Conservation (phyloP, 2,888 invertebrate genomes). For the Pecten maximus region DNA sequence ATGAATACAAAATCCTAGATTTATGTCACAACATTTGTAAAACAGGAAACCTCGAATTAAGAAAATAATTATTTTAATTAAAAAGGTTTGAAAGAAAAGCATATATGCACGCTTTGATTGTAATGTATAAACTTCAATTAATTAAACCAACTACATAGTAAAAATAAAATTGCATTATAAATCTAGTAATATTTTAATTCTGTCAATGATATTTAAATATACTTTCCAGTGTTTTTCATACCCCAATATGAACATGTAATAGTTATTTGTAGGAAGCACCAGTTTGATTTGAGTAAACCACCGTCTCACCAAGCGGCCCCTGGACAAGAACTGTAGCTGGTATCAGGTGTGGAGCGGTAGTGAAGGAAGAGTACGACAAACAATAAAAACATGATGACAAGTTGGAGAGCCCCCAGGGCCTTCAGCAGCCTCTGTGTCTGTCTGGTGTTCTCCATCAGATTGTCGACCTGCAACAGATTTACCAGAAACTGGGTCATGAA, state of each 20-base stretch:
- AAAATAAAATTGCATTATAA: not conserved
- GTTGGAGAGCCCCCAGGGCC: slow-evolving; percentile 55
- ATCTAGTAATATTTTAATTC: not conserved
- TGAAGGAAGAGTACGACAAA: slow-evolving; percentile 9
- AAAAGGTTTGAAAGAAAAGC: not conserved
- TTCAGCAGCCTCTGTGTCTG: slow-evolving; percentile 56
- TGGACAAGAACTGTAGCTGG: not conserved
- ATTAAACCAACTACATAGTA: not conserved
- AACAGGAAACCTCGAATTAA: not conserved
- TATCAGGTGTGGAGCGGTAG: not conserved
- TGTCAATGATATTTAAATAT: not conserved
- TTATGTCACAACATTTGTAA: too few species aligned
- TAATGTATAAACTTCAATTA: not conserved
- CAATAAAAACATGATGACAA: slow-evolving; percentile 48
- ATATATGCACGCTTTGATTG: not conserved
- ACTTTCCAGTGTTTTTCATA: not conserved
- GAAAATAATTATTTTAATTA: not conserved
- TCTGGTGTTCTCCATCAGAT: slow-evolving; percentile 62
- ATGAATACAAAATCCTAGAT: not conserved
- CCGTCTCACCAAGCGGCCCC: not conserved
- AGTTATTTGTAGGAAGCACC: slow-evolving; percentile 3
- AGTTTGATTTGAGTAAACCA: not conserved
- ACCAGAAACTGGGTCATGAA: too few species aligned
- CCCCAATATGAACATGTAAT: not conserved
- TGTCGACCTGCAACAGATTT: slow-evolving; percentile 65